Evolutionary conservation across 1,140 invertebrate species (phyloP).

Genomic region (Bombus fervidus): DNA sequence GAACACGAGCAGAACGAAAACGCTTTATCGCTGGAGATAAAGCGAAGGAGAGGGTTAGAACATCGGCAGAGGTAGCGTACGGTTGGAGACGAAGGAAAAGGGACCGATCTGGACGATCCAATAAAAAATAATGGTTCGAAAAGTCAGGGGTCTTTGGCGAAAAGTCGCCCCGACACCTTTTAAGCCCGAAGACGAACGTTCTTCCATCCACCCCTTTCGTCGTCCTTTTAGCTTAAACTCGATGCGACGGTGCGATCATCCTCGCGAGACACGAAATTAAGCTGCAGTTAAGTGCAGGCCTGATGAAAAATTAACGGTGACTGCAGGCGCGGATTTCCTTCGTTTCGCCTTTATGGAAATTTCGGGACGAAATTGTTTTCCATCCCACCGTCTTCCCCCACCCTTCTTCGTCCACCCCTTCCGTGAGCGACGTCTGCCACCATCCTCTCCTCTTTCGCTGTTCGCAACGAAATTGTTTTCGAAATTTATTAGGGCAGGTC

Average conservation of each 20-base stretch:
- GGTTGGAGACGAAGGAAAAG: background rate
- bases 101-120: constrained; percentile 59
- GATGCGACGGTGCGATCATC: constrained; percentile 71
- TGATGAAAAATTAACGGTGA: constrained; percentile 62
- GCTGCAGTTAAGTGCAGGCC: constrained; percentile 57
- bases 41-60: constrained; percentile 9
- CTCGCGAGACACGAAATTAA: constrained; percentile 66
- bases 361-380: constrained; percentile 35
- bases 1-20: constrained; percentile 23
- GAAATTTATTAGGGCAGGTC: constrained; percentile 38
- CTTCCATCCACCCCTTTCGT: constrained; percentile 58
- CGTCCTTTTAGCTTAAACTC: constrained; percentile 67
- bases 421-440: background rate
- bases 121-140: constrained; percentile 73
- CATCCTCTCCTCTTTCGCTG: background rate
- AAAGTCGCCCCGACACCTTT: constrained; percentile 78
- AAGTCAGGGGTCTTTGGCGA: constrained; percentile 70
- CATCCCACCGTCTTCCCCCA: background rate
- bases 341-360: constrained; percentile 45
- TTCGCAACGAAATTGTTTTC: constrained; percentile 30
- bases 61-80: background rate
- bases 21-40: constrained; percentile 10
- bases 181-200: constrained; percentile 68
- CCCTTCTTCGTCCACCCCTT: no score
- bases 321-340: constrained; percentile 47